These are phyloP conservation scores for Tyto alba DNA, from an alignment of 2,113 vertebrate genomes.

Conservation along the genomic window DNA sequence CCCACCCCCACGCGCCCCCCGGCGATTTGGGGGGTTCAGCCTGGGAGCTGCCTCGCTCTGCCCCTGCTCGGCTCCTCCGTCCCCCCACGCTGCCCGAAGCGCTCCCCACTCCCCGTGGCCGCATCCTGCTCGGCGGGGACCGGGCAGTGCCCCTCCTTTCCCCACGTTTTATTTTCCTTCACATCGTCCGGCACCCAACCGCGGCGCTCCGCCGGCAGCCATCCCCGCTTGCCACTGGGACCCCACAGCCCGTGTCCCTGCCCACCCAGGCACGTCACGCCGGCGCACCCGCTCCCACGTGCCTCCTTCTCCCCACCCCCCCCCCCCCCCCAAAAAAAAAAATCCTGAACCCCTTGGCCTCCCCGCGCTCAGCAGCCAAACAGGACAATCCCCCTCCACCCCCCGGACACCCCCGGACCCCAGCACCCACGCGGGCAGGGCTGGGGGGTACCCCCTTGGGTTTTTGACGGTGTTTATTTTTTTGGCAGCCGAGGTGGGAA, in stretches of 20 bases:
- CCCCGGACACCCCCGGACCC: accelerated
- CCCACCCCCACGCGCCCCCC: no score
- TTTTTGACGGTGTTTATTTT: background rate
- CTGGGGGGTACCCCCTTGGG: background rate
- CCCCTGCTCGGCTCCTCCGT: background rate
- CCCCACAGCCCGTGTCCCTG: background rate
- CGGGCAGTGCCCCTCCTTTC: accelerated
- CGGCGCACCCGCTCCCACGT: accelerated
- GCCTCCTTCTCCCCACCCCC: no score
- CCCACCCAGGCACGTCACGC: background rate
- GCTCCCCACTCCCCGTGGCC: background rate
- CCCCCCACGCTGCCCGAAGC: background rate
- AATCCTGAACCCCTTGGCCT: accelerated
- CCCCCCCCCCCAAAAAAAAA: accelerated
- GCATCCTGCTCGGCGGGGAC: no score
- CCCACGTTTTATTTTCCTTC: accelerated
- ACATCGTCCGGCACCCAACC: accelerated
- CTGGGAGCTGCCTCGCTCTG: accelerated
- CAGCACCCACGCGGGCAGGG: accelerated
- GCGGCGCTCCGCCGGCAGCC: accelerated
- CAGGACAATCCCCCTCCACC: accelerated
- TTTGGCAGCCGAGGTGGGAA: background rate
- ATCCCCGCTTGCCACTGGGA: accelerated
- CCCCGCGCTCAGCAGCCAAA: accelerated
- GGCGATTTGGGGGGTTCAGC: no score